Conservation (phyloP, 2,113 vertebrate species). For the western clawed frog (Xenopus tropicalis) region DNA sequence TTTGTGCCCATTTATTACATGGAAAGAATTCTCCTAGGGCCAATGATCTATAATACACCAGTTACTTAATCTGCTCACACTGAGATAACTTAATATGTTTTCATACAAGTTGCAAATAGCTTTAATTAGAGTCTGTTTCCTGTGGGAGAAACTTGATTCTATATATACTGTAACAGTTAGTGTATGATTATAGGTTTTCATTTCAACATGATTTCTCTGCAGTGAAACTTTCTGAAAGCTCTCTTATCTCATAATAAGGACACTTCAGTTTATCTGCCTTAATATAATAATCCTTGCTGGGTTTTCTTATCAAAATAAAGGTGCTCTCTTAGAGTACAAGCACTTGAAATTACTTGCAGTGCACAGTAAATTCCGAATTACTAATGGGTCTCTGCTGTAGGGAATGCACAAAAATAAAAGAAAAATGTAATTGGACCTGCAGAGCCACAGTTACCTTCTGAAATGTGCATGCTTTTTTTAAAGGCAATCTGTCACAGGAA, state of each 20-base stretch:
- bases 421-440: too few relatives aligned
- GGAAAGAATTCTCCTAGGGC: too few relatives aligned
- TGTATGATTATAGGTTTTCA: conserved; percentile 26
- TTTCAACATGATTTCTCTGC: conserved; percentile 22
- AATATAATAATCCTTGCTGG: conserved; percentile 24
- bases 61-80: conserved; percentile 14
- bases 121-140: conserved; percentile 36
- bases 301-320: not conserved
- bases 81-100: conserved; percentile 26
- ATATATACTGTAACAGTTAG: conserved; percentile 21
- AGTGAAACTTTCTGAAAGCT: conserved; percentile 14
- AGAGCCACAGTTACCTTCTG: too few relatives aligned
- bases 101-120: conserved; percentile 31
- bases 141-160: conserved; percentile 1
- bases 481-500: too few relatives aligned
- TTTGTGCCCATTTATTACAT: too few relatives aligned
- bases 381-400: too few relatives aligned
- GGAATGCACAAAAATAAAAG: too few relatives aligned
- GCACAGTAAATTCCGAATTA: too few relatives aligned
- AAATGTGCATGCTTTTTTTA: too few relatives aligned
- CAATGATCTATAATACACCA: conserved; percentile 5
- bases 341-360: too few relatives aligned
- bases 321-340: too few relatives aligned
- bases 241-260: conserved; percentile 17
- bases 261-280: conserved; percentile 27